Evolutionary conservation across 2,888 invertebrate genomes (phyloP), one percentile per base, ranked within the genome.

Genomic region (Torymus auratus): DNA sequence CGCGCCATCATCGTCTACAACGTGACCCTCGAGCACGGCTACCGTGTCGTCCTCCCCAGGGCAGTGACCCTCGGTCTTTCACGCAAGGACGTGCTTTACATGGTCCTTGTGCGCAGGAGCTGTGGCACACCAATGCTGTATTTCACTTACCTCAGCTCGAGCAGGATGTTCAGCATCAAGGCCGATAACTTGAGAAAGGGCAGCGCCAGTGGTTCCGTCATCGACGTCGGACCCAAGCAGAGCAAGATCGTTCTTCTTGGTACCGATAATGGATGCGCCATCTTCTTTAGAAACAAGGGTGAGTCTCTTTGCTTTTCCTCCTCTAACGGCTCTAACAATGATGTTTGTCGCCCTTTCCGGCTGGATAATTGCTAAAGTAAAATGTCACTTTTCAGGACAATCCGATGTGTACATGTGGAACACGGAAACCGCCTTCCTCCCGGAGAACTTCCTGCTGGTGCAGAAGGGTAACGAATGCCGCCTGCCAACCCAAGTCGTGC

Each of bases 361-460:
- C 23, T 23, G 28, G 23, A 1, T 53, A 28, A 14, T 58, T n/a
- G 14, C 11, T 12, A 70, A 41, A 2, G 23, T 20, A n/a, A 3
- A 92, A 56, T 72, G 23, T 28, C 12, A 10, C 41, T 28, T 83
- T 83, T 15, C 23, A 87, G 94, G 94, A 17, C 92, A 93, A 84
- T 92, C 93, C 13, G 93, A 94, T 81, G 92, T 94, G 70, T 94
- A 93, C 87, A 92, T 93, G 89, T 94, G 94, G 94, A 93, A 94
- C 87, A 92, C 93, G 2, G 92, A 93, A 73, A 92, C 92, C 0
- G 90, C 92, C 74, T 94, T 94, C 88, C 92, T 91, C 77, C 86
- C 91, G 41, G 92, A 93, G 65, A 94, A 94, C 87, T 92, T 94
- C 86, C 86, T 93, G 61, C 91, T 93, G 83, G 93, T 94, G 7